phyloP scores from a whole-genome alignment of 2,113 vertebrate species.

The Catharus fuscescens region DNA sequence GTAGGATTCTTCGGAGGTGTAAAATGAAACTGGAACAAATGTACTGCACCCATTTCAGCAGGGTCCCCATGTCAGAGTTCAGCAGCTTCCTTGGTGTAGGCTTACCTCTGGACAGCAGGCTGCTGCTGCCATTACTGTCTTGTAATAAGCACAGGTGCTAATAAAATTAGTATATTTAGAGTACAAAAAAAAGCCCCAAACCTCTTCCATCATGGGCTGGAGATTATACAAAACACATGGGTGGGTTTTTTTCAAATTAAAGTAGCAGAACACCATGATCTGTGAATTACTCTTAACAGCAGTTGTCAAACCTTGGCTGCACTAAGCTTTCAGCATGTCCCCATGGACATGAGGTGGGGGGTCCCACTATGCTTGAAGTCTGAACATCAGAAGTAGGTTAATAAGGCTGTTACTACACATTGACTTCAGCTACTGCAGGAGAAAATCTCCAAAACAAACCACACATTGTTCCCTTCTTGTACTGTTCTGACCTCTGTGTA shows the following conservation, averaged over 20 bases:
- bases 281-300: neutral
- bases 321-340: constrained; percentile 34
- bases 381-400: constrained; percentile 6
- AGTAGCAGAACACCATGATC: neutral
- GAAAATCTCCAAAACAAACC: neutral
- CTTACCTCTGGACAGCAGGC: constrained; percentile 30
- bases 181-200: neutral
- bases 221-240: neutral
- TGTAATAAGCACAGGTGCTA: neutral
- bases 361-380: neutral
- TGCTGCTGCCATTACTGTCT: neutral
- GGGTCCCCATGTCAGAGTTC: neutral
- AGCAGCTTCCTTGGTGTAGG: constrained; percentile 9
- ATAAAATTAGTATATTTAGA: neutral
- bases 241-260: neutral
- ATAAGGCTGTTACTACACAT: neutral
- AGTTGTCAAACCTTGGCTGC: constrained; percentile 8
- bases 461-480: neutral
- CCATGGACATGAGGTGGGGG: neutral
- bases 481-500: neutral
- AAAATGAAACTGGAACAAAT: constrained; percentile 16
- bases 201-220: neutral
- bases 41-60: neutral
- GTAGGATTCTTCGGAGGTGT: neutral
- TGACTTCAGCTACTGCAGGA: neutral